Conservation (phyloP, 2,113 vertebrate species). For the Nannobrachium achirus region DNA sequence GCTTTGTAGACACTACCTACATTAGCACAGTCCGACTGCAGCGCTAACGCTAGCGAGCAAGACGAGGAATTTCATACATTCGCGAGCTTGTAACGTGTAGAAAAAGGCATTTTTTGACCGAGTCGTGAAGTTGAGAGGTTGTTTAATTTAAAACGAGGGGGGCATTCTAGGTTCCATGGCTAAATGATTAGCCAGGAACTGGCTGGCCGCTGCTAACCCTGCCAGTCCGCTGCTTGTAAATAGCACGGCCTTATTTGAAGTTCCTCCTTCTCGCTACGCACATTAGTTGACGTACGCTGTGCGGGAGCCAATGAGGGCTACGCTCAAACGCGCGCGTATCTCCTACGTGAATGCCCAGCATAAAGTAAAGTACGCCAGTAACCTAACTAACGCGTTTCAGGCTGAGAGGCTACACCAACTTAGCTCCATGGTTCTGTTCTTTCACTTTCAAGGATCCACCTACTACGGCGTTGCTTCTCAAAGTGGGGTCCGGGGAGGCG, state of each 20-base stretch:
- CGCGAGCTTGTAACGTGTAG: not conserved
- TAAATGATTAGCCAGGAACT: slow-evolving; percentile 71
- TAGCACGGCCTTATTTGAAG: slow-evolving; percentile 77
- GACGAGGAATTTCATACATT: not conserved
- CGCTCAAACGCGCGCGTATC: slow-evolving; percentile 48
- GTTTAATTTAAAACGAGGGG: slow-evolving; percentile 8
- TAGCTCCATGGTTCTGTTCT: too few relatives aligned
- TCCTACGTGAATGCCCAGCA: slow-evolving; percentile 59
- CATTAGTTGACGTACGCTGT: slow-evolving; percentile 72
- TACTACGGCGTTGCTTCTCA: too few relatives aligned
- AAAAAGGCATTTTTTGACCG: not conserved
- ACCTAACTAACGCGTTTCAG: not conserved
- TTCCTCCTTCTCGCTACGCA: slow-evolving; percentile 77
- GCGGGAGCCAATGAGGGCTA: slow-evolving; percentile 14
- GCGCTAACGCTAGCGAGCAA: slow-evolving; percentile 40
- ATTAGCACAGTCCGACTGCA: slow-evolving; percentile 62
- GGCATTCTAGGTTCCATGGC: slow-evolving; percentile 53
- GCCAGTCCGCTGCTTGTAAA: slow-evolving; percentile 76
- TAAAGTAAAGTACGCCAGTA: slow-evolving; percentile 15
- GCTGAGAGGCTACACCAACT: too few relatives aligned
- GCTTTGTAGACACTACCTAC: slow-evolving; percentile 73
- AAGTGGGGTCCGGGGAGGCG: too few relatives aligned
- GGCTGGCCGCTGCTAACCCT: too few relatives aligned
- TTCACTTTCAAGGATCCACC: too few relatives aligned
- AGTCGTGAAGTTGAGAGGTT: slow-evolving; percentile 6